Evolutionary conservation across 2,888 invertebrate genomes (phyloP).

Genomic region (Synergus gifuensis): DNA sequence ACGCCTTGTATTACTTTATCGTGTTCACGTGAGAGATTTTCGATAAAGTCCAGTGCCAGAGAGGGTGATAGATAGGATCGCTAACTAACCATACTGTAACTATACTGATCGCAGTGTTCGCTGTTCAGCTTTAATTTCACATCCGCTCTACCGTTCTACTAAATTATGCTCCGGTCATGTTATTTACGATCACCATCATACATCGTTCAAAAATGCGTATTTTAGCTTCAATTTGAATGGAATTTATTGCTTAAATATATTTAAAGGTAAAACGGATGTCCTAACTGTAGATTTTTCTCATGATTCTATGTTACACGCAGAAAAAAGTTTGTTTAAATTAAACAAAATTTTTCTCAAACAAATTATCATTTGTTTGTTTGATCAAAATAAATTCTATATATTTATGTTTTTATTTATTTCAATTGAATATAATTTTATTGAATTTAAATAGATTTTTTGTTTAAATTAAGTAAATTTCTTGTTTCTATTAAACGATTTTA

Average conservation of each 20-base stretch:
- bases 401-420: too few relatives aligned
- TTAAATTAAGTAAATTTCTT: too few relatives aligned
- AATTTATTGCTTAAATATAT: not conserved
- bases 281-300: too few relatives aligned
- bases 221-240: not conserved
- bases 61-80: not conserved
- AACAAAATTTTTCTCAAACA: too few relatives aligned
- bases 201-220: conserved; percentile 7
- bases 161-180: conserved; percentile 12
- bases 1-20: not conserved
- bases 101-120: conserved; percentile 11
- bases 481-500: too few relatives aligned
- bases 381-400: too few relatives aligned
- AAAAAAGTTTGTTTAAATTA: too few relatives aligned
- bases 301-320: too few relatives aligned
- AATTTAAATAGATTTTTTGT: too few relatives aligned
- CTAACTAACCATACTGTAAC: conserved; percentile 1
- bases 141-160: not conserved
- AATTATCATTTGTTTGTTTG: too few relatives aligned
- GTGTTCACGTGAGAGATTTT: conserved; percentile 7
- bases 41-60: not conserved
- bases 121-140: conserved; percentile 31
- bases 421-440: too few relatives aligned
- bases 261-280: not conserved
- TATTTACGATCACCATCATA: conserved; percentile 21